A percentile compares a stretch with the other conserved stretches of the same genome.
Evolutionary conservation across 2,797 vertebrate genomes (phyloP).

Genomic region (Acridotheres tristis): DNA sequence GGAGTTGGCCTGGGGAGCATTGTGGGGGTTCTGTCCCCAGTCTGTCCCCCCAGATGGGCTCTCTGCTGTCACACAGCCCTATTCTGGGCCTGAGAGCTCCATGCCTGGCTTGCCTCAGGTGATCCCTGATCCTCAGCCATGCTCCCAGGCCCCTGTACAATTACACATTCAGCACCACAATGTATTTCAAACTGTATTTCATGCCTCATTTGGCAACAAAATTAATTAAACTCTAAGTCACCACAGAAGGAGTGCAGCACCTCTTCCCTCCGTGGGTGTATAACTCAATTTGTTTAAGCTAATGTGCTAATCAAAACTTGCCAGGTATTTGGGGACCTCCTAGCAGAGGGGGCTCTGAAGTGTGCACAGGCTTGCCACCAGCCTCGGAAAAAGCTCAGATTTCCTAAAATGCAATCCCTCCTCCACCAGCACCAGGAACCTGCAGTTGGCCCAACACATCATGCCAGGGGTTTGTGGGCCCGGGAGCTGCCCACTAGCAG

Average conservation of each 20-base stretch:
- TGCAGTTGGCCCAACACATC: neutral
- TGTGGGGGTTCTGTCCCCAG: neutral
- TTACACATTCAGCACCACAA: slow-evolving; percentile 4
- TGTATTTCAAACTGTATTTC: slow-evolving; percentile 48
- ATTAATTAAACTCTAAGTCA: slow-evolving; percentile 66
- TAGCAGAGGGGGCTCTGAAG: neutral
- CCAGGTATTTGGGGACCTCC: neutral
- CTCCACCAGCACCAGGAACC: neutral
- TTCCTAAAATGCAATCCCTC: neutral
- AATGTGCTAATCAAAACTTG: slow-evolving; percentile 5
- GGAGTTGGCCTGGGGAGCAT: accelerated
- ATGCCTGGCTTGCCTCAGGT: neutral
- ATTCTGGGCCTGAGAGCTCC: accelerated
- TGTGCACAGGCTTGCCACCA: accelerated
- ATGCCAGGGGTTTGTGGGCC: accelerated
- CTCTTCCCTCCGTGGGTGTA: neutral
- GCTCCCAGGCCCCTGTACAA: neutral
- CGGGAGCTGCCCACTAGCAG: neutral
- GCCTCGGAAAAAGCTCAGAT: neutral
- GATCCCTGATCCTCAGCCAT: neutral
- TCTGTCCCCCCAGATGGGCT: accelerated
- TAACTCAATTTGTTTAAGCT: slow-evolving; percentile 22
- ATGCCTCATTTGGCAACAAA: slow-evolving; percentile 64
- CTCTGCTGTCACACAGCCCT: neutral
- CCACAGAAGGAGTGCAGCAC: neutral